These are phyloP conservation scores for Chaetura pelagica DNA, from an alignment of 2,113 vertebrate genomes.

Conservation along the genomic window DNA sequence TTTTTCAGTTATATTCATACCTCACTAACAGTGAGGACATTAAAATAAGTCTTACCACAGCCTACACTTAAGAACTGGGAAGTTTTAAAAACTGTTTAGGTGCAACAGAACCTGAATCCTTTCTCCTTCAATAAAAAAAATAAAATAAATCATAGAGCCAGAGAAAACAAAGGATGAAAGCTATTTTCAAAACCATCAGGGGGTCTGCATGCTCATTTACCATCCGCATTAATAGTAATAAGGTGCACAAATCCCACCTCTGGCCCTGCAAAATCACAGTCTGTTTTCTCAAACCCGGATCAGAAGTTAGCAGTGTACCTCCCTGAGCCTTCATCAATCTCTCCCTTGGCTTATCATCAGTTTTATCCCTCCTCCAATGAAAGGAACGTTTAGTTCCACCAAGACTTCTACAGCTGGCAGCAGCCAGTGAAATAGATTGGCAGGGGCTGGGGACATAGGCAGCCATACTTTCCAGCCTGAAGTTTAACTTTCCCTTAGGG, in stretches of 20 bases:
- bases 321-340: not conserved
- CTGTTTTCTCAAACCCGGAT: not conserved
- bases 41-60: not conserved
- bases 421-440: not conserved
- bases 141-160: not conserved
- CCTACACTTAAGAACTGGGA: not conserved
- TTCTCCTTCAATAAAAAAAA: not conserved
- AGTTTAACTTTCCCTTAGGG: conserved; percentile 61
- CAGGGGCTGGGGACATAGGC: not conserved
- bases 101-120: not conserved
- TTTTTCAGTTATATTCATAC: not conserved
- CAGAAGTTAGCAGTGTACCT: not conserved
- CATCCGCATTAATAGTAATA: not conserved
- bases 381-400: not conserved
- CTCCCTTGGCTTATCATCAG: not conserved
- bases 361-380: not conserved
- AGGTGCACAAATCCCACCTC: not conserved
- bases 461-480: not conserved
- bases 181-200: not conserved
- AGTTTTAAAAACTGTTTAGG: not conserved
- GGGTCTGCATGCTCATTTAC: not conserved
- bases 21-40: not conserved
- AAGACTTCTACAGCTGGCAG: not conserved
- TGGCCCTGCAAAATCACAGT: not conserved
- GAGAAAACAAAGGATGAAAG: conserved; percentile 38